Base-by-base conservation (phyloP, 2,888 invertebrate species). In the Drosophila barbarae region DNA sequence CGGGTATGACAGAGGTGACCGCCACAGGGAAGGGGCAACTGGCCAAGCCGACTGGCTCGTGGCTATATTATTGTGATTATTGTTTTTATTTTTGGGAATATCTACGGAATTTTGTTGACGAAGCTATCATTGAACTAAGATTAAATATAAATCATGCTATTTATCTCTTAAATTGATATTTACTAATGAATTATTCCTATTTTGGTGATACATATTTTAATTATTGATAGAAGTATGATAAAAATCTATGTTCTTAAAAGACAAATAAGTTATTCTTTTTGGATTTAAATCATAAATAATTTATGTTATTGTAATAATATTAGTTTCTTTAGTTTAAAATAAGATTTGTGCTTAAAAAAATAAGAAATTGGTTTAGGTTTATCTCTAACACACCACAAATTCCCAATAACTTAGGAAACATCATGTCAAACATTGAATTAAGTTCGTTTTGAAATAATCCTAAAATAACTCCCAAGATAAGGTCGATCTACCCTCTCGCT, bases 401-500 rank as follows among this genome's bases (percentile, higher is more conserved):
- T 2, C 6, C 7, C 3, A 2, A n/a, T n/a, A 13, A 41, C 3
- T 41, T 41, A 41, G n/a, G 5, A 4, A 41, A 9, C 23, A n/a
- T n/a, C 13, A 9, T 26, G n/a, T 26, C 42, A 23, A 26, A 26
- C 5, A 23, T 23, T 23, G 23, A 23, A 4, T 23, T 15, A 9
- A 3, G 28, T 15, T 3, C 0, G 6, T 6, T 42, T 6, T 26
- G 8, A 12, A 44, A 28, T 28, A 28, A 28, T 44, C 15, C 4
- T 7, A 7, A 15, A 44, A 28, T 4, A 10, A 46, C 15, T 28
- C 44, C 12, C 28, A 18, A 18, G 12, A 7, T 15, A 7, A 28
- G 5, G 12, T 23, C n/a, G 12, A 18, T n/a, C 21, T 55, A 63
- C 59, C 56, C 56, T 36, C 44, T 26, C 32, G 21, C 3, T 30